A percentile compares a stretch with the other conserved stretches of the same genome.
phyloP scores from a whole-genome alignment of 2,113 vertebrate genomes.

The Menidia beryllina region DNA sequence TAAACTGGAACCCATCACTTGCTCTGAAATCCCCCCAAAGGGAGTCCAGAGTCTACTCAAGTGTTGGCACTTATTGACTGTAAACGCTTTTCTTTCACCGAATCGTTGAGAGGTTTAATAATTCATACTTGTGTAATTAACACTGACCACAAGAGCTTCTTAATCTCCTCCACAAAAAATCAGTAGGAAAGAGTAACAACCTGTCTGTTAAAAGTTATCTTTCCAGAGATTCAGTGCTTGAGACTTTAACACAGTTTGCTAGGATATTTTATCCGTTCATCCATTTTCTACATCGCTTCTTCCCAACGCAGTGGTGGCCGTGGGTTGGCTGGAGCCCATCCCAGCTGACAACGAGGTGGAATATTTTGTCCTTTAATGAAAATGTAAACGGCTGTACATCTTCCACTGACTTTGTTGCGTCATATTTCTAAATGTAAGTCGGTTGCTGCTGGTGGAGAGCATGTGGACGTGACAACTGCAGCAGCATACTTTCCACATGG shows the following conservation, averaged over 20 bases:
- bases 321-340: too few species aligned
- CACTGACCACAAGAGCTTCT: conserved; percentile 60
- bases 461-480: conserved; percentile 19
- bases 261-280: not conserved
- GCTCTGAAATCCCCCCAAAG: conserved; percentile 53
- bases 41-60: conserved; percentile 69
- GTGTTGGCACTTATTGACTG: conserved; percentile 73
- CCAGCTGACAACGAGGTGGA: too few species aligned
- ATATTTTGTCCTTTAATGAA: conserved; percentile 11
- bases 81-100: conserved; percentile 74
- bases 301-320: too few species aligned
- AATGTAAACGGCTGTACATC: not conserved
- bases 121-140: conserved; percentile 80
- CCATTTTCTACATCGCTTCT: not conserved
- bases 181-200: conserved; percentile 9
- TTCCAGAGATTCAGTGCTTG: not conserved
- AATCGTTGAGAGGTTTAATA: conserved; percentile 76
- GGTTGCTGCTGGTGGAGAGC: conserved; percentile 31
- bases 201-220: not conserved
- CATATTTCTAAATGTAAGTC: conserved; percentile 44
- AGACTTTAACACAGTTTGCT: not conserved
- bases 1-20: conserved; percentile 37
- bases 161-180: conserved; percentile 18
- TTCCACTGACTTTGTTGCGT: conserved; percentile 18
- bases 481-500: conserved; percentile 37